Evolutionary conservation across 2,113 vertebrate genomes (phyloP), one percentile per base, ranked within the genome.

Genomic region (Talpa occidentalis): DNA sequence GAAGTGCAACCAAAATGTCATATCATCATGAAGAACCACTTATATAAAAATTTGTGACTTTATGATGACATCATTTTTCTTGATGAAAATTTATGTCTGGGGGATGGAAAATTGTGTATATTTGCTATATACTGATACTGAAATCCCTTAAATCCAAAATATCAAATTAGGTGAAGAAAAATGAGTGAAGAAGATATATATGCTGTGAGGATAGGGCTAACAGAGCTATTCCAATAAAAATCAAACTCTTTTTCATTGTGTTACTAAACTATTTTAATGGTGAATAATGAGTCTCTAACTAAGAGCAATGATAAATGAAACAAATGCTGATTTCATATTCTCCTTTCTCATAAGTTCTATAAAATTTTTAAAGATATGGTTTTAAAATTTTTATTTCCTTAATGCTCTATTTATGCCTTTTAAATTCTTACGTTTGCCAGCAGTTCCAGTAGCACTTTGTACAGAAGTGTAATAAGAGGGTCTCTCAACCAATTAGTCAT

Each of bases 301-400:
- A 77, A 72, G 14, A 64, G 2, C 9, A 72, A 1, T 49, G 49
- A 56, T 60, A 88, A 91, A 12, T 84, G 19, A 89, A 80, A 30
- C 19, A 84, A 84, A 74, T 80, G 49, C 32, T 74, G 52, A 94
- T 80, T 76, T 88, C 60, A 12, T 62, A 69, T 4, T 80, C 24
- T 52, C 8, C 44, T 73, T 84, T 88, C 88, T 91, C 35, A 19
- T 26, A 35, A 12, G 0, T 54, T 73, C 24, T 5, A 77, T 94
- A 72, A 72, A 79, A 80, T 54, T 88, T 88, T 80, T 62, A 67
- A 73, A 87, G n/a, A 35, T 47, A n/a, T 44, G 10, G 8, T 24
- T 89, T 89, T 92, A 40, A 26, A 60, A 52, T 24, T 73, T 92
- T 86, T 67, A 72, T 59, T 90, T 94, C 10, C 19, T 81, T 42